Evolutionary conservation across 35 echinoderm and acorn worm species (phyloP), one percentile per base, ranked within the genome.

Genomic region (Diadema setosum): DNA sequence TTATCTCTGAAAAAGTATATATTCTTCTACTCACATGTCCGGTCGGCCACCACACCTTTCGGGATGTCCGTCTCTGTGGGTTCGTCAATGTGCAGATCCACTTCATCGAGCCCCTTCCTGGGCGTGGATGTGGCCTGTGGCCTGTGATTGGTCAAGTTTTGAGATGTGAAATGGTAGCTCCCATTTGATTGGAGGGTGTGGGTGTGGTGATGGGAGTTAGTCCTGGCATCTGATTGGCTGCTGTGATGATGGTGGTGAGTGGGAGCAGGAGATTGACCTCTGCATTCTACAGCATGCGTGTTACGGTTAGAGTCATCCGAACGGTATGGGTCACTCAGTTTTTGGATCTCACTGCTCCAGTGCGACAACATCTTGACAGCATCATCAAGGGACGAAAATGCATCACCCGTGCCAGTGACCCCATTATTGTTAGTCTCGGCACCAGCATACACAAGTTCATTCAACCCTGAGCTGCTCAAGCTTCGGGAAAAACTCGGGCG

Each of bases 41-140:
- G 70, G 76, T 82, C 78, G 1, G 41, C 75, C 39, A 87, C 85
- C 35, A 65, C 29, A 45, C 85, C 91, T 39, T 75, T 56, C 46
- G 45, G 60, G 45, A 84, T 87, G 16, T 82, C 49, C 36, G 81
- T 83, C 18, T 86, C 41, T 31, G 76, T 83, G 24, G 88, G 81
- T 52, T 90, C 90, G 39, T 83, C 91, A 40, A 87, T 93, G 61
- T 91, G 90, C 69, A 87, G 46, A 82, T 87, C 78, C 26, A 87
- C 44, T 18, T 87, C 81, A 48, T 65, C 44, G 60, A 43, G 36
- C 14, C 34, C 43, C 80, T 70, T 83, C 43, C 35, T 73, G 25
- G 60, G 39, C 40, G 20, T 69, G 37, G 60, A 73, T 32, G 85
- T 87, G 26, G 85, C 82, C 82, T 84, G 49, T 15, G 82, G 50